phyloP scores from a whole-genome alignment of 2,888 invertebrate genomes.

The Ennomos fuscantarius region DNA sequence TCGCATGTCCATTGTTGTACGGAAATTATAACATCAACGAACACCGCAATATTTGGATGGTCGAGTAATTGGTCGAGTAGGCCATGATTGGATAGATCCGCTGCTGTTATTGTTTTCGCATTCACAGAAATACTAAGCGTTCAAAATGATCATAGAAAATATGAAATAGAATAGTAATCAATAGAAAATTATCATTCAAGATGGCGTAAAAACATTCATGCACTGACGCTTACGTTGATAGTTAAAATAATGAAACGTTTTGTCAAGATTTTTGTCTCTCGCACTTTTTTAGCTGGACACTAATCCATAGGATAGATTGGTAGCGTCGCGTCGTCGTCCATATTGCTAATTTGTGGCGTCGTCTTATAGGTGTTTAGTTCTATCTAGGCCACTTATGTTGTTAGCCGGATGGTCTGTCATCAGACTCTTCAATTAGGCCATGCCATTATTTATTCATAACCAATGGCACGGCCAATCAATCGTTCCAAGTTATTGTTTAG shows the following conservation, averaged over 20 bases:
- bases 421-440: slow-evolving; percentile 32
- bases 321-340: too few species aligned
- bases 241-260: too few species aligned
- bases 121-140: too few species aligned
- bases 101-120: neutral
- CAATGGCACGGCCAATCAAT: slow-evolving; percentile 21
- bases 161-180: too few species aligned
- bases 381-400: slow-evolving; percentile 23
- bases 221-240: too few species aligned
- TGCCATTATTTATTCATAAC: slow-evolving; percentile 33
- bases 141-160: too few species aligned
- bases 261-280: too few species aligned
- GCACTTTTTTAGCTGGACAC: too few species aligned
- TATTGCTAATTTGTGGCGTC: too few species aligned
- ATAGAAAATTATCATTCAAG: too few species aligned
- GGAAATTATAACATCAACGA: slow-evolving; percentile 19
- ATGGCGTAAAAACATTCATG: too few species aligned
- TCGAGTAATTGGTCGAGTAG: neutral
- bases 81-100: neutral
- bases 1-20: slow-evolving; percentile 26
- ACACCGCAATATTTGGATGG: slow-evolving; percentile 2
- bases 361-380: neutral
- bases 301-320: too few species aligned
- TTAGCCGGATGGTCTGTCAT: slow-evolving; percentile 23
- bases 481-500: slow-evolving; percentile 16